phyloP scores from a whole-genome alignment of 2,113 vertebrate species.

The Osmerus mordax region DNA sequence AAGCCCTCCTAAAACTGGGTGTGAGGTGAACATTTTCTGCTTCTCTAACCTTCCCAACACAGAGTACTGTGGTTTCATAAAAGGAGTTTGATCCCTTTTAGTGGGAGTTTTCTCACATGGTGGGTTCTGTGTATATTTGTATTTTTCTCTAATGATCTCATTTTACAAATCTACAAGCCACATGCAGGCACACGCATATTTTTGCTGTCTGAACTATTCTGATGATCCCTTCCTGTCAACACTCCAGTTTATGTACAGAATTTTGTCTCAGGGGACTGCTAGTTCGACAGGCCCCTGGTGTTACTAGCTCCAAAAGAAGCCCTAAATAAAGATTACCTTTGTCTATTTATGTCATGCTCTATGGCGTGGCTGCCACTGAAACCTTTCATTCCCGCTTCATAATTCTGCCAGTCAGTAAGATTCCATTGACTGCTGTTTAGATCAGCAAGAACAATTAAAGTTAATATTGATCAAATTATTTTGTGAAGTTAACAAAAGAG shows the following conservation, averaged over 20 bases:
- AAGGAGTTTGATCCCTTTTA: too few species aligned
- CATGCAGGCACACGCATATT: constrained; percentile 6
- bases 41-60: too few species aligned
- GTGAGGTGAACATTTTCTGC: too few species aligned
- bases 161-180: not conserved
- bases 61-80: too few species aligned
- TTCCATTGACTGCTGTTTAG: too few species aligned
- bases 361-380: not conserved
- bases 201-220: not conserved
- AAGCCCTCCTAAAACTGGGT: too few species aligned
- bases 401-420: too few species aligned
- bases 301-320: not conserved
- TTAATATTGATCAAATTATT: too few species aligned
- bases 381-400: too few species aligned
- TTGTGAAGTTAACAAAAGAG: too few species aligned
- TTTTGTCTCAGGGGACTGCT: not conserved
- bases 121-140: not conserved
- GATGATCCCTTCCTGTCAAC: not conserved
- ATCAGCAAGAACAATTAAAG: too few species aligned
- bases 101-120: constrained; percentile 8
- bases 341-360: not conserved
- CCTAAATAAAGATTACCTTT: not conserved
- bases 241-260: too few species aligned
- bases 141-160: not conserved
- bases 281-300: not conserved